Evolutionary conservation across 1,140 invertebrate species (phyloP).

Genomic region (Microvelia longipes): DNA sequence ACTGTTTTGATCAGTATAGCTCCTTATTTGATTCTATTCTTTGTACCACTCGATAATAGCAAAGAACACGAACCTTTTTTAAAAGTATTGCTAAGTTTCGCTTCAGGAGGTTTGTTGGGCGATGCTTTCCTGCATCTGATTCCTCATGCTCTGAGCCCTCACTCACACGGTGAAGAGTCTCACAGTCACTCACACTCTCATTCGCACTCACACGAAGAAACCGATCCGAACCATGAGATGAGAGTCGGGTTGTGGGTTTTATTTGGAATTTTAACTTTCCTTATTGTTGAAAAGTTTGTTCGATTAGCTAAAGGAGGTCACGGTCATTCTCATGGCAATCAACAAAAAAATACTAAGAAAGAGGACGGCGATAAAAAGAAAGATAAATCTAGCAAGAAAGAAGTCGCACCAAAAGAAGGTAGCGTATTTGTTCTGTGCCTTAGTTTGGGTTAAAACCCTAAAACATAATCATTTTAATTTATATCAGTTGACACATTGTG

Average conservation of each 20-base stretch:
- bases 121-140: constrained; percentile 95
- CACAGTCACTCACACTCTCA: constrained; percentile 39
- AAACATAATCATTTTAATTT: too few species aligned
- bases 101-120: constrained; percentile 82
- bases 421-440: too few species aligned
- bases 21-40: constrained; percentile 83
- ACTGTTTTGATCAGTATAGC: constrained; percentile 86
- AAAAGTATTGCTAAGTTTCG: constrained; percentile 83
- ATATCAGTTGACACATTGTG: too few species aligned
- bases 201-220: constrained; percentile 35
- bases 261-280: constrained; percentile 76
- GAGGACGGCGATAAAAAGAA: constrained; percentile 10
- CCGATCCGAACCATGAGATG: constrained; percentile 36
- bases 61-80: constrained; percentile 66
- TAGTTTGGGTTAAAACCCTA: too few species aligned
- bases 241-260: constrained; percentile 79
- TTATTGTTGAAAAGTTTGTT: constrained; percentile 85
- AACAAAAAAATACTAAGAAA: constrained; percentile 3
- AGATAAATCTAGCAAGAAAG: constrained; percentile 10
- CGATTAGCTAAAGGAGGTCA: constrained; percentile 71
- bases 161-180: constrained; percentile 24
- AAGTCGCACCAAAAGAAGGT: background rate
- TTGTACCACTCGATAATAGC: constrained; percentile 81
- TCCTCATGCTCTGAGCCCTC: constrained; percentile 66
- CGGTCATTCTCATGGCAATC: constrained; percentile 40